These are phyloP conservation scores for Anhinga anhinga DNA, from an alignment of 2,113 vertebrate species.

Conservation along the genomic window DNA sequence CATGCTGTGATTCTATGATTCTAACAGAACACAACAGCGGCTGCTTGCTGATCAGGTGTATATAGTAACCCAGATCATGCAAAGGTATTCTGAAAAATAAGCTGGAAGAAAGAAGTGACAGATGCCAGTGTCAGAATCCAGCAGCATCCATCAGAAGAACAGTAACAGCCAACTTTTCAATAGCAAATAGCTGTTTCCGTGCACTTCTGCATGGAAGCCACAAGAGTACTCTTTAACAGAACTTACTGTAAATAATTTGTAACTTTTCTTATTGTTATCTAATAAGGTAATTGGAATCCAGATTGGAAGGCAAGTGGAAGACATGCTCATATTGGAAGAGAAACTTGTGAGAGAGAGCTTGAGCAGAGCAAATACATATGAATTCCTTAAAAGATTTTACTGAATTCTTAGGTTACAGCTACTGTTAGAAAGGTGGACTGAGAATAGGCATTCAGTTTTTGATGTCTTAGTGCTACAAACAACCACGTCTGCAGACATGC, in stretches of 20 bases:
- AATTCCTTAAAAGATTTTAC: neutral
- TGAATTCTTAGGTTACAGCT: neutral
- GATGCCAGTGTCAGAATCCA: conserved; percentile 23
- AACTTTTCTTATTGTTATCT: neutral
- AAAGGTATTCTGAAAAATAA: neutral
- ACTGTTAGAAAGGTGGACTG: neutral
- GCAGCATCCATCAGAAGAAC: conserved; percentile 60
- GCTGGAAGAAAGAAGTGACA: neutral
- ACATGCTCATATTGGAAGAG: neutral
- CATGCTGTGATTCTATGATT: too few species aligned
- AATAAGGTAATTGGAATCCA: neutral
- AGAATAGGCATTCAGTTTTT: neutral
- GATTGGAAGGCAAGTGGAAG: neutral
- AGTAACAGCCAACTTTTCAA: conserved; percentile 50
- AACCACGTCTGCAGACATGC: neutral
- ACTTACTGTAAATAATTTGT: neutral
- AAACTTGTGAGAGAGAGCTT: neutral
- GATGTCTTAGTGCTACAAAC: neutral
- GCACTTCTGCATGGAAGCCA: conserved; percentile 54
- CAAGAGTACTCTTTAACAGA: conserved; percentile 13
- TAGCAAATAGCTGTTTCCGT: conserved; percentile 44
- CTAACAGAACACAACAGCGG: neutral
- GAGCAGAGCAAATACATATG: rapidly evolving
- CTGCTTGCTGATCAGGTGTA: neutral
- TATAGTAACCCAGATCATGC: neutral